A percentile compares a stretch with the other conserved stretches of the same genome.
Conservation (phyloP, 2,888 invertebrate genomes). For the Leptopilina drosophilae region DNA sequence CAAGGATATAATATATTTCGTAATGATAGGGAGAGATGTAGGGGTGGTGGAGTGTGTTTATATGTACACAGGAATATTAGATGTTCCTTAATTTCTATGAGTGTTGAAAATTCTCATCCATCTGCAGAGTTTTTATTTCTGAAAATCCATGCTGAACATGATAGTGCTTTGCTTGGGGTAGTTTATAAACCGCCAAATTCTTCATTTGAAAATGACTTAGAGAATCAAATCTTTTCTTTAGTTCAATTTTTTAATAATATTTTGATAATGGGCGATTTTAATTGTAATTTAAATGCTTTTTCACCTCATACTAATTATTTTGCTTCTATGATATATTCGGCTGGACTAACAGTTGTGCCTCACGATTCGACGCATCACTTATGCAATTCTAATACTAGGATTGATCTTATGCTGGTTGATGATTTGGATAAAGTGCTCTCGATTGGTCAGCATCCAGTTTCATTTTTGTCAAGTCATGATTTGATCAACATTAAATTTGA, state of each 20-base stretch:
- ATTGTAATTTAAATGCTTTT: no score
- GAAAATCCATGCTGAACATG: no score
- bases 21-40: neutral
- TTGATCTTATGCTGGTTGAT: no score
- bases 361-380: neutral
- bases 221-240: neutral
- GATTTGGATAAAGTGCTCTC: no score
- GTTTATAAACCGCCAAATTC: constrained; percentile 2
- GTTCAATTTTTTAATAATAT: no score
- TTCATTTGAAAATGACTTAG: neutral
- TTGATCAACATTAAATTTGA: neutral
- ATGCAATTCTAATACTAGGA: no score
- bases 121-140: no score
- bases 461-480: neutral
- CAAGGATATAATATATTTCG: neutral
- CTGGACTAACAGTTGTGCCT: neutral
- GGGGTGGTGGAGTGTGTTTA: neutral
- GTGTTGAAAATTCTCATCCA: neutral
- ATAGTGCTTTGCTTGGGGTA: neutral
- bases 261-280: no score
- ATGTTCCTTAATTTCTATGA: neutral
- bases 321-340: neutral
- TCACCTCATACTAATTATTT: neutral
- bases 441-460: neutral
- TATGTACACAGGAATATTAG: neutral